Base-by-base conservation (phyloP, 1,140 invertebrate species). In the Brachionus asplanchnoidis region DNA sequence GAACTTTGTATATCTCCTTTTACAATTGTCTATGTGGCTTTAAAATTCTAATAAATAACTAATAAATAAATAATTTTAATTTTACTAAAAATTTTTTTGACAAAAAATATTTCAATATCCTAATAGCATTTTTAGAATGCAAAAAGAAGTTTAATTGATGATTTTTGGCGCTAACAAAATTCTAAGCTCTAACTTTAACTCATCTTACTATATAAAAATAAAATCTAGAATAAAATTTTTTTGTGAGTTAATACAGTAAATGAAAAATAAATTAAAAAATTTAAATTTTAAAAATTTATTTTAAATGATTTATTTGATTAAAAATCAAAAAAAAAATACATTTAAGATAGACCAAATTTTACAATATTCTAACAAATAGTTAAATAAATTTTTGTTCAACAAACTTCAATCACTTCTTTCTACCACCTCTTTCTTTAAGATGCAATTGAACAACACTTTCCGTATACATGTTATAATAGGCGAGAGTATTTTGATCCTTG, bases 381-480 rank as follows among this genome's bases (percentile, higher is more conserved):
- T 60, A 60, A 60, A 56, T 56, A 56, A 56, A 23, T 56, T 56
- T 46, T 56, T 53, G n/a, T 56, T 56, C 23, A 56, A 20, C 53
- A 56, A 56, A 56, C 17, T 7, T 20, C 17, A 6, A 20, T 92
- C 95, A 99, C 88, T 99, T 99, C 90, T 99, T 99, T 50, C 97
- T 92, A 42, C 97, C 97, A 89, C 97, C 97, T 91, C 97, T 92
- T 90, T 99, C 97, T 90, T 99, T 99, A 6, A 98, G 91, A 89
- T 97, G 93, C 46, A 99, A 91, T 87, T 95, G 93, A 53, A 99
- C 92, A n/a, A 93, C 90, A 12, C 93, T 93, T 60, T 94, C 94
- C 9, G 94, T 93, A 0, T 92, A 91, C 28, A 99, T 92, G 90
- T 99, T 99, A 90, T 99, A 99, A 91, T 94, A 99, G 0, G 95